Percentiles rank a stretch among this genome's conserved stretches.
Evolutionary conservation across 2,888 invertebrate species (phyloP).

Genomic region (Aporophyla nigra): DNA sequence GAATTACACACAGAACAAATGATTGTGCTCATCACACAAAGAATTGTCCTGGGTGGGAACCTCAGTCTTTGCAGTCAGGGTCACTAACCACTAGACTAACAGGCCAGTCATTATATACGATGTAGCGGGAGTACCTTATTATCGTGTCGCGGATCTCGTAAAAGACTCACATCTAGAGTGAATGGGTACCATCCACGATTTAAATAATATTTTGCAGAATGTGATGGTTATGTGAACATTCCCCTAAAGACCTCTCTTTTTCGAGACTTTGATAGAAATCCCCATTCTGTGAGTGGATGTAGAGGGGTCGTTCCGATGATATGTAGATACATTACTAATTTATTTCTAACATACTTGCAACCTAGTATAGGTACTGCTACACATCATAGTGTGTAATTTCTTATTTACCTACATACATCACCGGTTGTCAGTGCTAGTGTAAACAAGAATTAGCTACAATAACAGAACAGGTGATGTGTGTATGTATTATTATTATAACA

Average conservation of each 20-base stretch:
- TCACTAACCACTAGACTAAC: no score
- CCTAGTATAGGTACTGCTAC: neutral
- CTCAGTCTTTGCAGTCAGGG: no score
- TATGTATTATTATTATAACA: slow-evolving; percentile 12
- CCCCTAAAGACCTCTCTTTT: neutral
- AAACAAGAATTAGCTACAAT: slow-evolving; percentile 32
- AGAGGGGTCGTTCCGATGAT: neutral
- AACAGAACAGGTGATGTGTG: slow-evolving; percentile 22
- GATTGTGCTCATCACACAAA: no score
- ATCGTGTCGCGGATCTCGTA: neutral
- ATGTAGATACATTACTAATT: neutral
- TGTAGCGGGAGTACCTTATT: neutral
- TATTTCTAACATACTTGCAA: neutral
- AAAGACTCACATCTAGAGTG: neutral
- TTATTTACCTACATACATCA: slow-evolving; percentile 3
- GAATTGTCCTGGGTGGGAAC: no score
- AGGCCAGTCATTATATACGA: no score
- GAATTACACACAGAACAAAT: no score
- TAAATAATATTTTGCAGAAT: neutral
- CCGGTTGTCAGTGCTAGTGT: slow-evolving; percentile 1
- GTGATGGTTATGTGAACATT: neutral
- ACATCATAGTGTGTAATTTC: slow-evolving; percentile 3
- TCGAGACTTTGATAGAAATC: neutral
- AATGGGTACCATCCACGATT: no score
- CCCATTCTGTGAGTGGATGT: neutral